Base-by-base conservation (phyloP, 2,113 vertebrate genomes). In the Erythrocercus mccallii region DNA sequence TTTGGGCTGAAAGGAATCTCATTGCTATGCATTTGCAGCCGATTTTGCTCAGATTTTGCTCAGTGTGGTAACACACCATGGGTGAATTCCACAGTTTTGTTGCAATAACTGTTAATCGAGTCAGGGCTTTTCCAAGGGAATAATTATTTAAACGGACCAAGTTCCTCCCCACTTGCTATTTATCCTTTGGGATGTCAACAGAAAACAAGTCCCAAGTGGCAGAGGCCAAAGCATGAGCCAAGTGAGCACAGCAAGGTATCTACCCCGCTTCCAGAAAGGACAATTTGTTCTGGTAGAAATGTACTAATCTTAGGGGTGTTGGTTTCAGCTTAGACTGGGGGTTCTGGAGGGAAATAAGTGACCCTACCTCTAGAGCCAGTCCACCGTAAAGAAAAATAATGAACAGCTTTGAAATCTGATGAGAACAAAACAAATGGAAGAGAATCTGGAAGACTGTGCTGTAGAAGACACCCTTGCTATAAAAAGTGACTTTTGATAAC, bases 401-500 rank as follows among this genome's bases (percentile, higher is more conserved):
- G 19, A 61, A 82, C 92, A 58, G 17, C 40, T 69, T 65, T 27
- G 61, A 38, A 78, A 84, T 65, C 0, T 3, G 62, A 71, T 71
- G 71, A 74, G 71, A 86, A 66, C 0, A 27, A 90, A 96, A 94
- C 77, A 96, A 96, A 28, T 40, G 54, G 61, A 79, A 58, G 86
- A 95, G 77, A 92, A 91, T 82, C 38, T 73, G 85, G 48, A 94
- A 86, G 35, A 62, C 86, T 91, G 82, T 88, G 80, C 86, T 92
- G 15, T 27, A 82, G 92, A 85, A 86, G n/a, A 76, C 82, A 68
- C 30, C 38, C 81, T 71, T 2, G 20, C 93, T 92, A 65, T 97
- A 94, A 98, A 96, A 97, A 96, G 82, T 88, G 86, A 90, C 94
- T 96, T 97, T 91, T 96, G 93, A 94, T 96, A 97, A 97, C 96